Conservation (phyloP, 2,797 vertebrate genomes). For the Sebastes cheni region DNA sequence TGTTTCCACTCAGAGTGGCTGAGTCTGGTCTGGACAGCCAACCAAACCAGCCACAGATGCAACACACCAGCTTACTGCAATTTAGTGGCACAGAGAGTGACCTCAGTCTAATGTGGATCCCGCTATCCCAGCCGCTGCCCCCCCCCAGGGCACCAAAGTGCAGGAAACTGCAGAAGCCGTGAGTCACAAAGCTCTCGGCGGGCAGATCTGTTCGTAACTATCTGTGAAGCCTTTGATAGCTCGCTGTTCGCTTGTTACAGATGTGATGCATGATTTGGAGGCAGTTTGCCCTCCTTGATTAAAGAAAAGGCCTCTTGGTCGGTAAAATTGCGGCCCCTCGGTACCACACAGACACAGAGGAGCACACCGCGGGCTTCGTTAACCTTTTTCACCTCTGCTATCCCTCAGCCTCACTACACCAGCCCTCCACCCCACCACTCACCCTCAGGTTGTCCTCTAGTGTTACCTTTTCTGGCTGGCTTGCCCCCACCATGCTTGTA, state of each 20-base stretch:
- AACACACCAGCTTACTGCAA: constrained; percentile 60
- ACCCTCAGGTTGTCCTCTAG: constrained; percentile 56
- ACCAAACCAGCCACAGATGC: constrained; percentile 73
- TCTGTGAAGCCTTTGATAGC: constrained; percentile 78
- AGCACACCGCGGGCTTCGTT: constrained; percentile 65
- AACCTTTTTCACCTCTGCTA: constrained; percentile 79
- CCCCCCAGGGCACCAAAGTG: constrained; percentile 52
- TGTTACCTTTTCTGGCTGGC: constrained; percentile 41
- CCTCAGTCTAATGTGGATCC: constrained; percentile 64
- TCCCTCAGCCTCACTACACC: constrained; percentile 51
- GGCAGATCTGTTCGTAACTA: constrained; percentile 75
- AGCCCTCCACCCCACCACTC: background rate
- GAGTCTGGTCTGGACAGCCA: constrained; percentile 57
- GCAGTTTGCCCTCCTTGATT: constrained; percentile 78
- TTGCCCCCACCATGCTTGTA: constrained; percentile 38
- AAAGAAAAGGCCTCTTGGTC: constrained; percentile 74
- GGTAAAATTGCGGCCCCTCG: constrained; percentile 54
- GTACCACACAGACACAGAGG: constrained; percentile 70
- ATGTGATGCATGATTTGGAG: constrained; percentile 83
- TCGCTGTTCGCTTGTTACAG: constrained; percentile 68
- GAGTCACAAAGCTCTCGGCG: constrained; percentile 74
- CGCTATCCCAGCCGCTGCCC: constrained; percentile 19
- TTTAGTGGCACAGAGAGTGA: constrained; percentile 73
- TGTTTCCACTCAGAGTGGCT: constrained; percentile 48
- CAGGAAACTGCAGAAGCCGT: constrained; percentile 77